Evolutionary conservation across 2,888 invertebrate genomes (phyloP), one percentile per base, ranked within the genome.

Genomic region (Idaea aversata): DNA sequence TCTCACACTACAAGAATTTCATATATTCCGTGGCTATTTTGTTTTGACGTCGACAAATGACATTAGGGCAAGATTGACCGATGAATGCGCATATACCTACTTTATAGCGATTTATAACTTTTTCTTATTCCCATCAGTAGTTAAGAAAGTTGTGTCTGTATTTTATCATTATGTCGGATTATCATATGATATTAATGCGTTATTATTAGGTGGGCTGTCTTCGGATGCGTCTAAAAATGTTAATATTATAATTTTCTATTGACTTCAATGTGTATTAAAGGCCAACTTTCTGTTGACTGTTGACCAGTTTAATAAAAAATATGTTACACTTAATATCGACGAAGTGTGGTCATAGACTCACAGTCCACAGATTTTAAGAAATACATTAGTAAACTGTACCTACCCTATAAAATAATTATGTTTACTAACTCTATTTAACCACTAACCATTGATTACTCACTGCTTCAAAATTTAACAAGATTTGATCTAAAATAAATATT

Each of bases 21-120:
- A 47, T 47, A 47, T 47, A 47, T 47, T 47, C 47, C 10, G 47
- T 47, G 47, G 47, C 47, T 47, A 47, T 47, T 47, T 47, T 47
- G 47, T 47, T 71, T 10, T 5, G 77, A 78, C 75, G 77, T 75
- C 77, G 83, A 84, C 84, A 83, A 86, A 85, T 86, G 80, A 82
- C 84, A 84, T 78, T 76, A 77, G 65, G 66, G 71, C 78, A 80
- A 83, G 84, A 86, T 85, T 81, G 82, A 81, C 74, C 77, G 80
- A 38, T 77, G 78, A 72, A 72, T 68, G 75, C 75, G 79, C 79
- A 83, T 79, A 73, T 36, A 36, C 36, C 36, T 36, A 47, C 47
- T 47, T 47, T 47, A 47, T 0, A 47, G 47, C 47, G 47, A 47
- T 73, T 74, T 71, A 63, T 67, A 70, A 70, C 59, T 47, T 13